These are phyloP conservation scores for Ramphastos sulfuratus DNA, from an alignment of 2,113 vertebrate species.

Conservation along the genomic window DNA sequence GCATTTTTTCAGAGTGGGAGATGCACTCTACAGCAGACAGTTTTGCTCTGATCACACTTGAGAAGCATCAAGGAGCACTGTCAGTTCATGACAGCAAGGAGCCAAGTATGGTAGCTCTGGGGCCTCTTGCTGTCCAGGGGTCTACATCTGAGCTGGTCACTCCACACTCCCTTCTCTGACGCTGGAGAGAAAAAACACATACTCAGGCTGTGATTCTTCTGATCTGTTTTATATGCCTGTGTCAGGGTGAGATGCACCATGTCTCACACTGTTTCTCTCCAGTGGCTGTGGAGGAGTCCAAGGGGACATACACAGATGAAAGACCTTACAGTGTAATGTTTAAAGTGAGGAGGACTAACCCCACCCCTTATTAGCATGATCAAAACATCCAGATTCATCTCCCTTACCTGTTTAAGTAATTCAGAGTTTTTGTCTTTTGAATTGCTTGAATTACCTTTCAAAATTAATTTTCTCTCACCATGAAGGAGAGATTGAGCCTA, in stretches of 20 bases:
- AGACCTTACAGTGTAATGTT: neutral
- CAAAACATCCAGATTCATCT: neutral
- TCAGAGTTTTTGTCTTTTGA: neutral
- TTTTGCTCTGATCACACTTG: neutral
- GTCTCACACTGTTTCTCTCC: neutral
- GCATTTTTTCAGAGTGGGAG: neutral
- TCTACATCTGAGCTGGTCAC: neutral
- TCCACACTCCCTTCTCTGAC: neutral
- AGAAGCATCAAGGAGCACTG: accelerated
- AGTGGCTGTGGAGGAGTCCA: neutral
- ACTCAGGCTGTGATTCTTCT: neutral
- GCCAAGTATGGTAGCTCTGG: neutral
- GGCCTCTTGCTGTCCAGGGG: neutral
- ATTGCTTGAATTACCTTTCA: neutral
- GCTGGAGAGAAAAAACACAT: neutral
- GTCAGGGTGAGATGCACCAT: neutral
- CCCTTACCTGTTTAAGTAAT: neutral
- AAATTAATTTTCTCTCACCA: neutral
- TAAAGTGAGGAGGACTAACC: neutral
- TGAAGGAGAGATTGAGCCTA: neutral
- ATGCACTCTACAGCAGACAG: neutral
- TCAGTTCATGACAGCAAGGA: neutral
- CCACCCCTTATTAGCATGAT: neutral
- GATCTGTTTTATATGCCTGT: neutral
- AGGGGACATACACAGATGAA: neutral